Conservation (phyloP, 2,113 vertebrate genomes). For the Melanerpes formicivorus region DNA sequence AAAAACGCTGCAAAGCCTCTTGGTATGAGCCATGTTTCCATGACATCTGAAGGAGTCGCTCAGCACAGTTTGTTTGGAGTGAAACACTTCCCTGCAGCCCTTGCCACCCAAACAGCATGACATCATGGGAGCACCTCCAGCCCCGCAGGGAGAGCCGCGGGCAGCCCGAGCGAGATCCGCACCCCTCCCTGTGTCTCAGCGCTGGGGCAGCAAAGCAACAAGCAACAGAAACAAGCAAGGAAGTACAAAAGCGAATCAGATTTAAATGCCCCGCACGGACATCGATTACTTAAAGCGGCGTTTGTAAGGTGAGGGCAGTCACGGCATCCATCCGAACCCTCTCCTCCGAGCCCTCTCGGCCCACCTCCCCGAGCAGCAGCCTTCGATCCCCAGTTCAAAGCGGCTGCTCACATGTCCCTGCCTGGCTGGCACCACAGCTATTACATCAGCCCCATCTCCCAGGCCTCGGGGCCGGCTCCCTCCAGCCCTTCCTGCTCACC, state of each 20-base stretch:
- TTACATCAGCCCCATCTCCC: constrained; percentile 53
- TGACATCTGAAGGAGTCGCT: constrained; percentile 27
- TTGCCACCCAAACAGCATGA: constrained; percentile 45
- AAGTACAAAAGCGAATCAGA: neutral
- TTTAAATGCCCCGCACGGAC: neutral
- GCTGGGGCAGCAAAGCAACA: neutral
- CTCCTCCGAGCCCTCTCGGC: neutral
- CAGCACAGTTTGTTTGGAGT: constrained; percentile 44
- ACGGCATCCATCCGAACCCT: neutral
- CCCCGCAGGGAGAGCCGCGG: constrained; percentile 14
- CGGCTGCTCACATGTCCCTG: neutral
- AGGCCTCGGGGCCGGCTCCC: neutral
- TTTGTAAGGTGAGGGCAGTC: neutral
- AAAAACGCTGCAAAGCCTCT: constrained; percentile 12
- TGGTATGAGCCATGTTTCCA: constrained; percentile 1
- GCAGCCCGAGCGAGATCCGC: constrained; percentile 7
- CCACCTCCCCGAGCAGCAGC: neutral
- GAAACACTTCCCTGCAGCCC: constrained; percentile 38
- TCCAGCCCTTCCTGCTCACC: neutral
- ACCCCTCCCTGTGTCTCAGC: neutral
- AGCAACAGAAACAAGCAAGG: constrained; percentile 43
- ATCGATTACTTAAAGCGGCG: neutral
- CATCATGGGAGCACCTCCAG: constrained; percentile 29
- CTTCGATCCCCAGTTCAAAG: neutral
- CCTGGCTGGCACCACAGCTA: neutral